These are phyloP conservation scores for Triplophysa dalaica DNA, from an alignment of 2,113 vertebrate genomes.

Conservation along the genomic window DNA sequence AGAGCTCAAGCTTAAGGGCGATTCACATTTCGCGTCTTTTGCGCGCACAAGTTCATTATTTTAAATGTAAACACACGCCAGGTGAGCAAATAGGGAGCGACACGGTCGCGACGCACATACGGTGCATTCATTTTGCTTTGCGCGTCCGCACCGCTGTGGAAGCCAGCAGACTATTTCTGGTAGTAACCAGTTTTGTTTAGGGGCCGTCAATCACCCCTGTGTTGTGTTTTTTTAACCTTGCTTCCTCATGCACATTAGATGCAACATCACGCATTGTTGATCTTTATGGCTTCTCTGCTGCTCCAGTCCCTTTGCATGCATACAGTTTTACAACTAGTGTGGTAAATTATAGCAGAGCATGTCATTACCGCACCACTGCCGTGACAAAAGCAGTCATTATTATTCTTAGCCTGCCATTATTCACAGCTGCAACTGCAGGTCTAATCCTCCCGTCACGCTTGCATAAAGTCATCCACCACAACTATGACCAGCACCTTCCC, in stretches of 20 bases:
- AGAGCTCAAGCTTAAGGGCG: too few relatives aligned
- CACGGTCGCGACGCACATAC: too few relatives aligned
- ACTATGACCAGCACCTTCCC: background rate
- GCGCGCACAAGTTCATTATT: too few relatives aligned
- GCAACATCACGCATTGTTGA: conserved; percentile 6
- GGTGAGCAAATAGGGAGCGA: too few relatives aligned
- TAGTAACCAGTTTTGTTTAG: conserved; percentile 7
- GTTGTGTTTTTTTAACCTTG: background rate
- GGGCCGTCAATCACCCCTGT: background rate
- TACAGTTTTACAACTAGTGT: conserved; percentile 25
- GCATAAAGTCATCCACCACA: conserved; percentile 24
- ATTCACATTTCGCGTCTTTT: too few relatives aligned
- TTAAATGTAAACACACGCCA: too few relatives aligned
- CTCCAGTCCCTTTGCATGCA: conserved; percentile 10
- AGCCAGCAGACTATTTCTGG: background rate
- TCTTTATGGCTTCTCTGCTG: background rate
- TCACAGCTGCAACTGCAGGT: conserved; percentile 51
- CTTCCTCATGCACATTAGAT: background rate
- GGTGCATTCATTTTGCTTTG: too few relatives aligned
- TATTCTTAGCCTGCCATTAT: conserved; percentile 54
- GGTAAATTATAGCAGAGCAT: conserved; percentile 25
- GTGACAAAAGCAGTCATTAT: conserved; percentile 58
- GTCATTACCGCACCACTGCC: conserved; percentile 52
- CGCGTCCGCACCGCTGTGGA: too few relatives aligned
- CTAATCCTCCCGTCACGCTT: conserved; percentile 26